Evolutionary conservation across 2,888 invertebrate species (phyloP).

Genomic region (Opisthograptis luteolata): DNA sequence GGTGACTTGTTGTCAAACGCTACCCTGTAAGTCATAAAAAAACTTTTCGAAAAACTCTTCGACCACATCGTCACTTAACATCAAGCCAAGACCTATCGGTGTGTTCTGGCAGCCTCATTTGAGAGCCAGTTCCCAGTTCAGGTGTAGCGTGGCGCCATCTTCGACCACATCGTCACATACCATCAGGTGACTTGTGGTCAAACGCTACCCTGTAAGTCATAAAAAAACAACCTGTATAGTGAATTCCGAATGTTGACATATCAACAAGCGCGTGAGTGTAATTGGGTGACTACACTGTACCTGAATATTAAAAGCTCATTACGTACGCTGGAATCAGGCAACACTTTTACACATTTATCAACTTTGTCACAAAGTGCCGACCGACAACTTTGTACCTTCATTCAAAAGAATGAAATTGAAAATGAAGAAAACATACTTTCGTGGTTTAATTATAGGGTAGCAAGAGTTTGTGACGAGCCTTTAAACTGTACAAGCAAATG

Average conservation of each 20-base stretch:
- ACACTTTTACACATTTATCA: constrained; percentile 13
- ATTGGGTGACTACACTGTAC: constrained; percentile 14
- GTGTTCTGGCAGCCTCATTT: too few species aligned
- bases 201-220: not conserved
- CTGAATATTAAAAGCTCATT: constrained; percentile 37
- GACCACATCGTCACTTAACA: too few species aligned
- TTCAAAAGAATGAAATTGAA: not conserved
- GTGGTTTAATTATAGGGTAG: not conserved
- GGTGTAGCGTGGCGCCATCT: too few species aligned
- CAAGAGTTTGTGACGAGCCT: not conserved
- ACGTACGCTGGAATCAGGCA: not conserved
- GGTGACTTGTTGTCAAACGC: too few species aligned
- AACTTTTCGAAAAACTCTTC: too few species aligned
- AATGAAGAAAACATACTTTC: not conserved
- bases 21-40: too few species aligned
- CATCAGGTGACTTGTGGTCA: too few species aligned
- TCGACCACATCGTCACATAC: too few species aligned
- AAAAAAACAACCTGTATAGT: not conserved
- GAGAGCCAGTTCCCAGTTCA: too few species aligned
- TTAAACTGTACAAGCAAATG: constrained; percentile 4
- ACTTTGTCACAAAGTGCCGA: constrained; percentile 11
- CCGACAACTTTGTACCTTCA: not conserved
- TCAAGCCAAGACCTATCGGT: too few species aligned
- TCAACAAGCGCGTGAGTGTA: constrained; percentile 9
- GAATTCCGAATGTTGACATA: constrained; percentile 12